Evolutionary conservation across 2,888 invertebrate genomes (phyloP).

Genomic region (Vesta saturnalis): DNA sequence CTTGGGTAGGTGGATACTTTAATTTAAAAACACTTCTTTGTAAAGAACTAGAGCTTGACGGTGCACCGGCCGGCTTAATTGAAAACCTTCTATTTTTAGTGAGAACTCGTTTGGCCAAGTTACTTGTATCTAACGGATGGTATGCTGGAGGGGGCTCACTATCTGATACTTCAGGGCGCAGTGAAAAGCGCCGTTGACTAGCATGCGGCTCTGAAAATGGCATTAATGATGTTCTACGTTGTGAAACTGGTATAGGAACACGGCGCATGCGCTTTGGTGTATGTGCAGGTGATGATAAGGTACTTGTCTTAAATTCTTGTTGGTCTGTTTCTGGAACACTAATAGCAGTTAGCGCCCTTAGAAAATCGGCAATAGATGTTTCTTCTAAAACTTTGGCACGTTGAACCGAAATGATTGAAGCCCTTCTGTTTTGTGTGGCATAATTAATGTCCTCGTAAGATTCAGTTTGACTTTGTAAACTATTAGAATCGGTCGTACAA

Average conservation of each 20-base stretch:
- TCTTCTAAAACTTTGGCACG: slow-evolving; percentile 77
- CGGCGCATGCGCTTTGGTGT: slow-evolving; percentile 45
- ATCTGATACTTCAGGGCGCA: slow-evolving; percentile 28
- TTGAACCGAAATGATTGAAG: slow-evolving; percentile 36
- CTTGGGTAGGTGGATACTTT: neutral
- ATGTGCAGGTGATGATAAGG: slow-evolving; percentile 64
- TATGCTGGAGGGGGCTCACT: slow-evolving; percentile 62
- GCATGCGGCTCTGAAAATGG: slow-evolving; percentile 23
- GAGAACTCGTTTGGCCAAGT: slow-evolving; percentile 54
- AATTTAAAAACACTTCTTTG: slow-evolving; percentile 10
- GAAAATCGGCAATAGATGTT: slow-evolving; percentile 83
- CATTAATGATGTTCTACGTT: slow-evolving; percentile 42
- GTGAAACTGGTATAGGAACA: neutral
- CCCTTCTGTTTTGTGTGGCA: slow-evolving; percentile 42
- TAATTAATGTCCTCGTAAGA: slow-evolving; percentile 11
- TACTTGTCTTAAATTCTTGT: slow-evolving; percentile 66
- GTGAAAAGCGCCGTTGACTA: slow-evolving; percentile 52
- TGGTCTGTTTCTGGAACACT: slow-evolving; percentile 53
- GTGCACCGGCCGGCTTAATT: slow-evolving; percentile 60
- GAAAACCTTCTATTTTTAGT: slow-evolving; percentile 56
- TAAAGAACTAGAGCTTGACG: neutral
- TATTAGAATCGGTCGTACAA: neutral
- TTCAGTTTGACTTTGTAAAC: neutral
- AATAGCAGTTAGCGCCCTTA: slow-evolving; percentile 79
- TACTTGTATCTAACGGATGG: slow-evolving; percentile 41